Evolutionary conservation across 2,888 invertebrate genomes (phyloP).

Genomic region (Entomobrya proxima): DNA sequence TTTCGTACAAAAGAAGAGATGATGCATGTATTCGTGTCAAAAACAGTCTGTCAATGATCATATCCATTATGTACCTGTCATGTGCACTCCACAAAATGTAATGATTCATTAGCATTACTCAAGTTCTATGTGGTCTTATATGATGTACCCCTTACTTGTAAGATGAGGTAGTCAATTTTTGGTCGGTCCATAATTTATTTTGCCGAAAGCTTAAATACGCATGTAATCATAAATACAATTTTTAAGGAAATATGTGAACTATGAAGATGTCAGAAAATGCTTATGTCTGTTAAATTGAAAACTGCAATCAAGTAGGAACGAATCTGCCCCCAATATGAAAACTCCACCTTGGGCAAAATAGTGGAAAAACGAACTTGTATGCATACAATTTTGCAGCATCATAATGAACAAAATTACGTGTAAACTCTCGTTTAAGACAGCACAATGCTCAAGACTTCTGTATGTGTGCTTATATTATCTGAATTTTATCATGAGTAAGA

Average conservation of each 20-base stretch:
- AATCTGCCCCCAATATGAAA: no score
- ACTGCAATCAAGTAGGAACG: no score
- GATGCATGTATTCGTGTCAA: conserved; percentile 31
- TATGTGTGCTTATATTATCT: neutral
- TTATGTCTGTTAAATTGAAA: no score
- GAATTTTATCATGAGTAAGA: neutral
- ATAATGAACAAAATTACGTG: neutral
- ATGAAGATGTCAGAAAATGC: neutral
- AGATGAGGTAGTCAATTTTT: no score
- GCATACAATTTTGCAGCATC: no score
- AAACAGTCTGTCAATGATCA: conserved; percentile 43
- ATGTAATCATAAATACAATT: no score
- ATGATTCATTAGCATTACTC: conserved; percentile 41
- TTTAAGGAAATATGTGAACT: no score
- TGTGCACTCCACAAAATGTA: conserved; percentile 43
- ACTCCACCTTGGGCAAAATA: no score
- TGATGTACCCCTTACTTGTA: no score
- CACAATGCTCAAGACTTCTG: neutral
- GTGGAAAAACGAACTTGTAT: no score
- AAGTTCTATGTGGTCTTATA: neutral
- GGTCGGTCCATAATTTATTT: no score
- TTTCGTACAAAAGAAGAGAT: conserved; percentile 3
- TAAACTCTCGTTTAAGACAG: neutral
- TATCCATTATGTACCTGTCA: conserved; percentile 48
- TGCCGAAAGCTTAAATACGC: no score